A percentile compares a stretch with the other conserved stretches of the same genome.
These are phyloP conservation scores for Meganola albula DNA, from an alignment of 2,888 invertebrate species.

Conservation along the genomic window DNA sequence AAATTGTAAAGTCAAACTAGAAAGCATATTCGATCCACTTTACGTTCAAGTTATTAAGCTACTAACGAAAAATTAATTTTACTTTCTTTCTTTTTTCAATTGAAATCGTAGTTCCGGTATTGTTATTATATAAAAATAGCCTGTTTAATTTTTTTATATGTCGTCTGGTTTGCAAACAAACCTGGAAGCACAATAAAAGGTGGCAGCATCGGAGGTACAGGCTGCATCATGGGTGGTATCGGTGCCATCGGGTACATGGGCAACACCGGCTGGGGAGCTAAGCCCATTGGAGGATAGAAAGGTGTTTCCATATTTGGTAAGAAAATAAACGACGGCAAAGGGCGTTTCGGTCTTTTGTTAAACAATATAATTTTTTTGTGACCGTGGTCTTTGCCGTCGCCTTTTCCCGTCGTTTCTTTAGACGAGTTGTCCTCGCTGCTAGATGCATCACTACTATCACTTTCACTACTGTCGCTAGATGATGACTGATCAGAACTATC, in stretches of 20 bases:
- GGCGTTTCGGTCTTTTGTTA: constrained; percentile 54
- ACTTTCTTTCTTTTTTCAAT: no score
- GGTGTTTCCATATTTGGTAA: constrained; percentile 59
- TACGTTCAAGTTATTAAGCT: no score
- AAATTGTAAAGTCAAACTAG: no score
- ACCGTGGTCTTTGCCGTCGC: constrained; percentile 34
- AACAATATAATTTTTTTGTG: constrained; percentile 59
- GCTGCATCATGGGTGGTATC: constrained; percentile 56
- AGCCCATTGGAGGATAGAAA: constrained; percentile 59
- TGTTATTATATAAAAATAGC: no score
- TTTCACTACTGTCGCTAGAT: constrained; percentile 11
- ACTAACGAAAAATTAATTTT: no score
- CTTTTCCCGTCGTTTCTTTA: background rate
- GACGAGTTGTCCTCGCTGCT: constrained; percentile 6
- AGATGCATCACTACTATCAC: constrained; percentile 19
- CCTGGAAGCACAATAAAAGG: constrained; percentile 34
- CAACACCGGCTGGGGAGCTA: constrained; percentile 52
- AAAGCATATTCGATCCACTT: no score
- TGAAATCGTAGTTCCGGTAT: no score
- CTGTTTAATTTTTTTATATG: no score
- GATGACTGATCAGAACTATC: constrained; percentile 25
- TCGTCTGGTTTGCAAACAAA: no score
- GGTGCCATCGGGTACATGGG: constrained; percentile 67
- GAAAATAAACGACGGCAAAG: constrained; percentile 64
- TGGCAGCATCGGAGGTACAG: no score